Percentiles rank a stretch among this genome's conserved stretches.
Conservation (phyloP, 2,888 invertebrate genomes). For the Eilema depressum region DNA sequence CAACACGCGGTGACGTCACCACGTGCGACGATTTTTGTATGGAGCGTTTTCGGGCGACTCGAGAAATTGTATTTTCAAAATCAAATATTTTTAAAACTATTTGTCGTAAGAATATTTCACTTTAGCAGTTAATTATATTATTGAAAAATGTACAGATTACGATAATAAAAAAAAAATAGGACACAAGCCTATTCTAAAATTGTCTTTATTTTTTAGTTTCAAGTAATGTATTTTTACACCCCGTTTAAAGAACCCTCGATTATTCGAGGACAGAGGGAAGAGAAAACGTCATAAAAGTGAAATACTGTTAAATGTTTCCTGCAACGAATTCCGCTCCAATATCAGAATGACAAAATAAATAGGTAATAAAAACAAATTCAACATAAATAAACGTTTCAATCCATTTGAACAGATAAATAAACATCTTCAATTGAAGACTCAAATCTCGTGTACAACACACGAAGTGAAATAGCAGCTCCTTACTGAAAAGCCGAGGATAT, state of each 20-base stretch:
- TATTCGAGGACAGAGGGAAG: neutral
- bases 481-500: constrained; percentile 12
- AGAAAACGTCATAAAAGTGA: neutral
- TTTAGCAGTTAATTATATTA: no score
- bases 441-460: constrained; percentile 18
- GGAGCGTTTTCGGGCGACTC: no score
- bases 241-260: neutral
- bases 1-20: no score
- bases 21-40: no score
- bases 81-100: no score
- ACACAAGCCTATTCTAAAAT: neutral
- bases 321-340: neutral
- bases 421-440: constrained; percentile 25
- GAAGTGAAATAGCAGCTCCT: constrained; percentile 14
- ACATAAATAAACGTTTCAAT: constrained; percentile 14
- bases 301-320: neutral
- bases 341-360: neutral
- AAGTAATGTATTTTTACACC: neutral
- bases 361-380: constrained; percentile 10
- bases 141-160: no score
- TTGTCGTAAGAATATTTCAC: no score
- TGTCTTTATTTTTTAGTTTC: neutral
- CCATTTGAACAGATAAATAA: constrained; percentile 26
- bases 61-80: no score
- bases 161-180: no score